Base-by-base conservation (phyloP, 2,888 invertebrate species). In the Drosophila longiperda region DNA sequence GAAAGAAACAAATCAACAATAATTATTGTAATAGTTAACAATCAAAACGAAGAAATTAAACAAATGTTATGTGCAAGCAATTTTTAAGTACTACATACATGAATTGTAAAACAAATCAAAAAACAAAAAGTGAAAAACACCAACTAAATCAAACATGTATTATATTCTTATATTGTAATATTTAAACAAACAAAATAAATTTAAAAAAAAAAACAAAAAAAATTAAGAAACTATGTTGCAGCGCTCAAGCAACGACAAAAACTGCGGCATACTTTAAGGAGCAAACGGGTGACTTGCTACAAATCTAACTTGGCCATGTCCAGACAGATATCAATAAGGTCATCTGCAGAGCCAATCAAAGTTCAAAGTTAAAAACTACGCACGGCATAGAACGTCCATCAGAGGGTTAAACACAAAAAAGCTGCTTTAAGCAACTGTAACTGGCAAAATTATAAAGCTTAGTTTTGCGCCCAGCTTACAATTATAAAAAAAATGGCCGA, bases 121-220 rank as follows among this genome's bases (percentile, higher is more conserved):
- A 20, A 49, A 54, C n/a, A 53, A 53, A 53, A 55, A 58, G 40
- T 11, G 45, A 55, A 38, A 58, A 82, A 80, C 60, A 82, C 73
- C 77, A 87, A 77, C 68, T 77, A 82, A 87, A 80, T 73, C 69
- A 77, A 74, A 82, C 65, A 83, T 83, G 83, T 83, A 88, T 83
- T 83, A 83, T 87, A 83, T 75, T 84, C 69, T 83, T 87, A 75
- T 83, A 67, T 49, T 67, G 71, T 86, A 83, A 86, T 75, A 78
- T 70, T 60, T 66, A 75, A 71, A 38, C 38, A 55, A 55, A 52
- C 52, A 23, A 62, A 78, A 75, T 75, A 70, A 75, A 75, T 52
- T 17, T 55, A 66, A 66, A 26, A 23, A 61, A 65, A 40, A 55
- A 67, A 65, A 61, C 60, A 1, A n/a, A 12, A 8, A 7, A 12